Evolutionary conservation across 1,140 invertebrate genomes (phyloP), one percentile per base, ranked within the genome.

Genomic region (Medauroidea extradentata): DNA sequence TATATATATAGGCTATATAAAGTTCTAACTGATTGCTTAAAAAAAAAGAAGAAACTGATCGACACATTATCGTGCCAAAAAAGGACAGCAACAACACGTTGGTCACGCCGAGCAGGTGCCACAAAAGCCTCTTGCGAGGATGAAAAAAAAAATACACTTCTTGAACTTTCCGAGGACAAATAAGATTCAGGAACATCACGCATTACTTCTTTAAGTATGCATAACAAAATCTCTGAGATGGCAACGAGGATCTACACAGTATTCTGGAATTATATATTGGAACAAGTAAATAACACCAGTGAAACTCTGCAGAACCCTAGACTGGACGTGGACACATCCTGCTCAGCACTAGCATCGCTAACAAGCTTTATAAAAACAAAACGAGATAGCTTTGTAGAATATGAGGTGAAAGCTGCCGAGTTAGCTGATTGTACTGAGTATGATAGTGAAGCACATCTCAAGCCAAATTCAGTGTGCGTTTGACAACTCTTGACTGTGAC

Each of bases 261-360:
- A 5, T 61, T 62, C n/a, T 66, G 63, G 55, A 59, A 63, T 19
- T 34, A 65, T n/a, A 53, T 66, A 8, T 34, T 65, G 4, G 55
- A 55, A 19, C 54, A 50, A 57, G 57, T 66, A 24, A 59, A 65
- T 27, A 49, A 23, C 24, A 61, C 63, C 43, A 65, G 46, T 29
- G 29, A 50, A 52, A 41, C 51, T 66, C 29, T 34, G 29, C 60
- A 65, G 49, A 57, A 46, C 42, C 42, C 54, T 8, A 59, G 61
- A 29, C 13, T 58, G 11, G 63, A 62, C 57, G 53, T 66, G 38
- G 63, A 63, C 52, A 57, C 63, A 0, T 48, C 58, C 39, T 41
- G 60, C 50, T 59, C 52, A 29, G 11, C 53, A 42, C 50, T 62
- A 14, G 60, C 53, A 38, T 65, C 63, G n/a, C 53, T 67, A 14